Base-by-base conservation (phyloP, 1,140 invertebrate genomes). In the Micrasema minimum region DNA sequence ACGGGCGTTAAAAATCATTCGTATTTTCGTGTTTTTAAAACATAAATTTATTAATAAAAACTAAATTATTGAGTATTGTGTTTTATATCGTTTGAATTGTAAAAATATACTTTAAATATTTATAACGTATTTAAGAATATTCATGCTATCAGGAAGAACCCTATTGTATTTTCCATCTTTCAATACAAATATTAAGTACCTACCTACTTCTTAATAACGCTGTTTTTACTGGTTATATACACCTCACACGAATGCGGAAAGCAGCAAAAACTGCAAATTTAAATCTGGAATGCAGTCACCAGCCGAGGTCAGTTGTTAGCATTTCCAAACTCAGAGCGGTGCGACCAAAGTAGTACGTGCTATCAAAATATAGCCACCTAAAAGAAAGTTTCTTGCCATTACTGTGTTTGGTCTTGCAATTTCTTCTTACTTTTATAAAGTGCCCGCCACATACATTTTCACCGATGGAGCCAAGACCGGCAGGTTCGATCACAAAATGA, bases 281-380 rank as follows among this genome's bases (percentile, higher is more conserved):
- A 41, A 64, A 64, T 64, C 22, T n/a, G 59, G 59, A 64, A 64
- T 64, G 59, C 59, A 64, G 59, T 46, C 22, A 18, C 41, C 43
- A 10, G 38, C 16, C 59, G 59, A 64, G 59, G 59, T 64, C 59
- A 38, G 55, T 43, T 41, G 41, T 31, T 14, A 26, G 59, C 59
- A 64, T 46, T 64, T 64, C 38, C 59, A 48, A 46, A 64, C 43
- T 14, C 51, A 41, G 55, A 22, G 55, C 55, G 18, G 37, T 41
- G 9, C 22, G 9, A 22, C 35, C 11, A 38, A 43, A 43, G 14
- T 41, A 59, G 35, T 22, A 12, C 35, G 55, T 10, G 9, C 37
- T 20, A 59, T 10, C 37, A 31, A 55, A 55, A 31, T 16, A 35
- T 5, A 22, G 37, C 55, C 37, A 59, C 55, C 37, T 5, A n/a